phyloP scores from a whole-genome alignment of 2,888 invertebrate species.

The Caenorhabditis sinica region DNA sequence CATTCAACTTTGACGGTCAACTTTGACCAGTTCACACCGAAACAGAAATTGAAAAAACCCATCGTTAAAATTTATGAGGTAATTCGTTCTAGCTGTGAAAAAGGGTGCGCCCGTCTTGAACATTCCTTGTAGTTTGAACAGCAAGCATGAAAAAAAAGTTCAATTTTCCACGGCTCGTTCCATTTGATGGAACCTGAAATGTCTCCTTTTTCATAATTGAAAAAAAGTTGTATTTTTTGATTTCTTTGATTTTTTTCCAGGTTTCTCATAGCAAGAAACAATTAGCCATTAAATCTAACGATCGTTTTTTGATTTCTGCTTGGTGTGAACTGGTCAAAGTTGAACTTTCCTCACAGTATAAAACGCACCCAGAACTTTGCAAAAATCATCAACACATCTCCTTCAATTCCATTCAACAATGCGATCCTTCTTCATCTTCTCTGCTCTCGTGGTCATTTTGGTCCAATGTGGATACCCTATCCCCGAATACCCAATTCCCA shows the following conservation, averaged over 20 bases:
- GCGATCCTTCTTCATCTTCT: conserved; percentile 26
- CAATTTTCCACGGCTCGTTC: too few species aligned
- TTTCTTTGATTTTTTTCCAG: too few species aligned
- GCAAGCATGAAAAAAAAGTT: too few species aligned
- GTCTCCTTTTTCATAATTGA: too few species aligned
- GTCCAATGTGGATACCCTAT: conserved; percentile 35
- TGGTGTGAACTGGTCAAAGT: not conserved
- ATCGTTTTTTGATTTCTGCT: not conserved
- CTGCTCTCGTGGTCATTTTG: conserved; percentile 24
- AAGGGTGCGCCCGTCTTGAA: too few species aligned
- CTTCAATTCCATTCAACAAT: not conserved
- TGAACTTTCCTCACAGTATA: not conserved
- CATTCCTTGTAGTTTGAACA: too few species aligned
- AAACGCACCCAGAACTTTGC: not conserved
- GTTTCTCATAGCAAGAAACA: too few species aligned
- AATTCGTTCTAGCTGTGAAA: not conserved
- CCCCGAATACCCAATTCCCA: conserved; percentile 9
- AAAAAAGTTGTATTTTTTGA: too few species aligned
- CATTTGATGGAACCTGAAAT: too few species aligned
- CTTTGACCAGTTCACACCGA: conserved; percentile 5
- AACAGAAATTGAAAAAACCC: not conserved
- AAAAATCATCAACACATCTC: not conserved
- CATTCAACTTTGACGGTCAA: too few species aligned
- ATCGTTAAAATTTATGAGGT: not conserved
- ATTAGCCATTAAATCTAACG: not conserved